phyloP scores from a whole-genome alignment of 2,797 vertebrate genomes.

The Fundulus diaphanus region DNA sequence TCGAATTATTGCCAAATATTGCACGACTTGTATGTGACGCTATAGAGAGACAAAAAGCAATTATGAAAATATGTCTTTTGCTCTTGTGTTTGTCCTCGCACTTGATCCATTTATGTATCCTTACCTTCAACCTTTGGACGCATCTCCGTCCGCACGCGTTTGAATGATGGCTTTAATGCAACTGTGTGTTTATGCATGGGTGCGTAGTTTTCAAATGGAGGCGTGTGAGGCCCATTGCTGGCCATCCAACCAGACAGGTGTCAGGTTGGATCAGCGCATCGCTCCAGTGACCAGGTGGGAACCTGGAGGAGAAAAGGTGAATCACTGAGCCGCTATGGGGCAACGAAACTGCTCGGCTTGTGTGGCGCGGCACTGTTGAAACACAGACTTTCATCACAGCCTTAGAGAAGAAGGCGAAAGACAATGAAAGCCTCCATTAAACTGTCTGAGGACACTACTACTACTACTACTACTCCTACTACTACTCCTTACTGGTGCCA shows the following conservation, averaged over 20 bases:
- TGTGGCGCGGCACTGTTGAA: neutral
- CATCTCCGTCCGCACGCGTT: constrained; percentile 26
- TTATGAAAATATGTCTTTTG: neutral
- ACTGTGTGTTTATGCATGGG: constrained; percentile 46
- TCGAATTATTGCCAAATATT: constrained; percentile 15
- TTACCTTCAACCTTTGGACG: constrained; percentile 16
- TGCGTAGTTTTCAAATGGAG: constrained; percentile 22
- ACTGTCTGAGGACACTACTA: constrained; percentile 33
- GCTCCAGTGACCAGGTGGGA: constrained; percentile 77
- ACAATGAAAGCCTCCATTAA: constrained; percentile 8
- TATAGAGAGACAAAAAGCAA: neutral
- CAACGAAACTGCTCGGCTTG: constrained; percentile 61
- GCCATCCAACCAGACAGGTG: constrained; percentile 79
- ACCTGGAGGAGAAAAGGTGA: constrained; percentile 77
- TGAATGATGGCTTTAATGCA: constrained; percentile 21
- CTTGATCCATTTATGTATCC: constrained; percentile 6
- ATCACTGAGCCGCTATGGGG: constrained; percentile 60
- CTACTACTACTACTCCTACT: constrained; percentile 33
- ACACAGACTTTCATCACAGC: neutral
- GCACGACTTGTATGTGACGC: constrained; percentile 9
- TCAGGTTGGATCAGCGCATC: constrained; percentile 70
- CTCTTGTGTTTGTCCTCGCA: neutral
- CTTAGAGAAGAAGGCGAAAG: constrained; percentile 1
- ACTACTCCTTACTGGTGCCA: constrained; percentile 26
- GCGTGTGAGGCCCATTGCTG: constrained; percentile 67